Percentiles rank a stretch among this genome's conserved stretches.
Evolutionary conservation across 2,113 vertebrate species (phyloP).

Genomic region (Xiphophorus maculatus): DNA sequence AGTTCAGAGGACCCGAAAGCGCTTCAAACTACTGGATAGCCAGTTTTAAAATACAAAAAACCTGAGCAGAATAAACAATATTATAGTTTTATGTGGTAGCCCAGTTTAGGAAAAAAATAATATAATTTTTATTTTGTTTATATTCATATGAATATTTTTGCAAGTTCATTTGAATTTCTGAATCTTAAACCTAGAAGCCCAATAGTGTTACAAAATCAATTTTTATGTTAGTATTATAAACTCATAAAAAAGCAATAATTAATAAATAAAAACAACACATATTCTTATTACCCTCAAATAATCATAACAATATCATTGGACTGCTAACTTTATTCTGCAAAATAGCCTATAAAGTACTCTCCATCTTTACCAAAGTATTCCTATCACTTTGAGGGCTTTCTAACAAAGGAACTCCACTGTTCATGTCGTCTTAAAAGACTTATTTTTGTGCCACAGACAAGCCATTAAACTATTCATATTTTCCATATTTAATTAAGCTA

Average conservation of each 20-base stretch:
- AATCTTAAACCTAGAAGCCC: not conserved
- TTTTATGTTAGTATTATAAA: constrained; percentile 12
- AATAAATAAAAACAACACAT: no score
- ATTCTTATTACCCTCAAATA: no score
- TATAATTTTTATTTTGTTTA: no score
- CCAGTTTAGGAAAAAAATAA: no score
- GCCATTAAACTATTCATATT: not conserved
- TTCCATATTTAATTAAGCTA: not conserved
- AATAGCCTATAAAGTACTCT: no score
- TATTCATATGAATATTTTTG: not conserved
- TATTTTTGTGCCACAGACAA: not conserved
- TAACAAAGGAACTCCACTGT: not conserved
- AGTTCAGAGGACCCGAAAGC: no score
- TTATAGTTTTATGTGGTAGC: no score
- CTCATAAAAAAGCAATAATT: not conserved
- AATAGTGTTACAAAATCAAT: not conserved
- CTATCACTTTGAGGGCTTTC: not conserved
- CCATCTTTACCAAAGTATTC: not conserved
- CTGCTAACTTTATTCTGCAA: no score
- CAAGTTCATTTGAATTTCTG: not conserved
- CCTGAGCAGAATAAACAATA: no score
- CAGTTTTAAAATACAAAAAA: no score
- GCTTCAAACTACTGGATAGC: no score
- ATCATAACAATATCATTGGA: no score
- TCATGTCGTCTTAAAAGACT: not conserved